Evolutionary conservation across 2,113 vertebrate genomes (phyloP).

Genomic region (Strigops habroptila): DNA sequence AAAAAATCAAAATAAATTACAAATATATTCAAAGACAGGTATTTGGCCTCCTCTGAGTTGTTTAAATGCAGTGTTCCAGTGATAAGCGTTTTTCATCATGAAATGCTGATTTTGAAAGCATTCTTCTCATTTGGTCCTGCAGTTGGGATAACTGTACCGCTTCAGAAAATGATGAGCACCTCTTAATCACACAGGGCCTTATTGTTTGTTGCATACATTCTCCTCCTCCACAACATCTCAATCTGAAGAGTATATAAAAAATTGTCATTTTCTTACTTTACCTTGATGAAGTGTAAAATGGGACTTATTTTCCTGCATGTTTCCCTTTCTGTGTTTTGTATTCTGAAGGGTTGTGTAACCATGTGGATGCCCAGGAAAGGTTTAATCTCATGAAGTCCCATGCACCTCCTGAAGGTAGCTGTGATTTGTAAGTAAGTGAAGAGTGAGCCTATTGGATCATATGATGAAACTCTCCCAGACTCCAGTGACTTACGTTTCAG

Average conservation of each 20-base stretch:
- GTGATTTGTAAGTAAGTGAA: neutral
- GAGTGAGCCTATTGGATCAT: neutral
- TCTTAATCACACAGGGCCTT: neutral
- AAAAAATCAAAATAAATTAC: neutral
- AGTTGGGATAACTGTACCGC: neutral
- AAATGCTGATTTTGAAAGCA: neutral
- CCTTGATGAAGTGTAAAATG: neutral
- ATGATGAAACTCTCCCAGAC: neutral
- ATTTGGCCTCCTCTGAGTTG: neutral
- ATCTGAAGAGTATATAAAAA: neutral
- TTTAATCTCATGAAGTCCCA: neutral
- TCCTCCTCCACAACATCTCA: neutral
- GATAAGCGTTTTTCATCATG: neutral
- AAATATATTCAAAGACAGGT: neutral
- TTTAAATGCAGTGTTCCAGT: neutral
- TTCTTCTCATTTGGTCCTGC: neutral
- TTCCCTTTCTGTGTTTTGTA: neutral
- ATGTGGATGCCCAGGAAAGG: neutral
- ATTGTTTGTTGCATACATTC: neutral
- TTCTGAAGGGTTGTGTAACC: neutral
- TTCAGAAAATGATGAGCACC: neutral
- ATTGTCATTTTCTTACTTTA: neutral
- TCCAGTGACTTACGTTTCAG: neutral
- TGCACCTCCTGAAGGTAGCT: neutral
- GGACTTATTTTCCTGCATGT: neutral